Percentiles rank a stretch among this genome's conserved stretches.
Conservation (phyloP, 2,113 vertebrate genomes). For the Martes martes region DNA sequence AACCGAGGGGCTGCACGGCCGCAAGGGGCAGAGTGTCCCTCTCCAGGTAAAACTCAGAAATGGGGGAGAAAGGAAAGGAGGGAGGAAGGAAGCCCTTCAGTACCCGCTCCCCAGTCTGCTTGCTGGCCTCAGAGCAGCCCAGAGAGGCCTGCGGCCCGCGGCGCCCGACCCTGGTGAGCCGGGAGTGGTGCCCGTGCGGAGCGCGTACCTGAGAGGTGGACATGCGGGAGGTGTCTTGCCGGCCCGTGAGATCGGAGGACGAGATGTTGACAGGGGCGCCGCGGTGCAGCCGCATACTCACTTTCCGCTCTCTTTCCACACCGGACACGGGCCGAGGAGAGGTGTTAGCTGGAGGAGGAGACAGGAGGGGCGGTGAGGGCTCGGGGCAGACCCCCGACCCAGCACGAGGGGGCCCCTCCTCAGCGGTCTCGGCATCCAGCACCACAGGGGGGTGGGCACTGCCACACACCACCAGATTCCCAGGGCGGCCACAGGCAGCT, state of each 20-base stretch:
- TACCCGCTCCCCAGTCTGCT: background rate
- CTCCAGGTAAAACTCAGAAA: background rate
- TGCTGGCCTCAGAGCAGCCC: background rate
- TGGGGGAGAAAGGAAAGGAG: background rate
- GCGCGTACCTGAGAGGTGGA: conserved; percentile 95
- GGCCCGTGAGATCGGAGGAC: conserved; percentile 93
- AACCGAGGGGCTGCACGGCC: background rate
- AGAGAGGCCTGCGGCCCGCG: background rate
- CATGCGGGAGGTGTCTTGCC: conserved; percentile 96
- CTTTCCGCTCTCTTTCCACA: conserved; percentile 94
- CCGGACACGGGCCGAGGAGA: conserved; percentile 92
- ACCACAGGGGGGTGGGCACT: background rate
- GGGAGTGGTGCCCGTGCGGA: background rate
- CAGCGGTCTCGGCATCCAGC: background rate
- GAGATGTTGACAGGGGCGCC: conserved; percentile 95
- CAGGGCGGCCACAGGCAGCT: too few species aligned
- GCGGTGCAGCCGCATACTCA: conserved; percentile 96
- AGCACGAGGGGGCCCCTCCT: background rate
- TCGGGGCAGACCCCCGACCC: background rate
- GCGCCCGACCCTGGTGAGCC: background rate
- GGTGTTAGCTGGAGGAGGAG: conserved; percentile 86
- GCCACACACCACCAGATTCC: background rate
- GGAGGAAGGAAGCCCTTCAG: background rate
- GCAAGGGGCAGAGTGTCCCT: background rate
- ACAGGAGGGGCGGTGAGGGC: background rate